Base-by-base conservation (phyloP, 2,888 invertebrate genomes). In the Eupithecia exiguata region DNA sequence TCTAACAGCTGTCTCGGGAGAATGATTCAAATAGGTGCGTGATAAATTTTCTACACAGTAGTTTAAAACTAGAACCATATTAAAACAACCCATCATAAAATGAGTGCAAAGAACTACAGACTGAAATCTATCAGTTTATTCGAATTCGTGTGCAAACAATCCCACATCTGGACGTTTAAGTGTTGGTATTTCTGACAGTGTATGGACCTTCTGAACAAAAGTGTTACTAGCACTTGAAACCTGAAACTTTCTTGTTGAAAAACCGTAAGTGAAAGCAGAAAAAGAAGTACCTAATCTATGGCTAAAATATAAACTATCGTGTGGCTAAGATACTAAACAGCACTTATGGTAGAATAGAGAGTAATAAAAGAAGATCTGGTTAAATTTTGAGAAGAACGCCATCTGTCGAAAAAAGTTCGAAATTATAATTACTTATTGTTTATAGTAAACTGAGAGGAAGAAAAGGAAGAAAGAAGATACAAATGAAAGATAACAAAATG, bases 151-250 rank as follows among this genome's bases (percentile, higher is more conserved):
- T 80, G 84, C 14, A 84, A 85, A 76, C 84, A 87, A 74, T 83
- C 84, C 0, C 86, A 87, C 71, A 81, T 86, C 75, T 88, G 88
- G 88, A 90, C 87, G 77, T 84, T 87, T 71, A 87, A 86, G 79
- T 82, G 83, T 76, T 84, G 84, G 70, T 81, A 82, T 82, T 88
- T 89, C 82, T 90, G 89, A 90, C 88, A 86, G 70, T 69, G 69
- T 72, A 72, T 14, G 14, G 25, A 25, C 25, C 5, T 53, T 21
- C 21, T 10, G n/a, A 43, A 38, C 43, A 72, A 72, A 21, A 63
- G 68, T 70, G 25, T 25, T 10, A 49, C 49, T 49, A 49, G 49
- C 5, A 10, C 7, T n/a, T 49, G 49, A 0, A 53, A n/a, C n/a
- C 49, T 58, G 58, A 58, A 53, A 25, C 25, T 58, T 58, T 25